These are phyloP conservation scores for Rhizomys pruinosus DNA, from an alignment of 2,113 vertebrate genomes.

Conservation along the genomic window DNA sequence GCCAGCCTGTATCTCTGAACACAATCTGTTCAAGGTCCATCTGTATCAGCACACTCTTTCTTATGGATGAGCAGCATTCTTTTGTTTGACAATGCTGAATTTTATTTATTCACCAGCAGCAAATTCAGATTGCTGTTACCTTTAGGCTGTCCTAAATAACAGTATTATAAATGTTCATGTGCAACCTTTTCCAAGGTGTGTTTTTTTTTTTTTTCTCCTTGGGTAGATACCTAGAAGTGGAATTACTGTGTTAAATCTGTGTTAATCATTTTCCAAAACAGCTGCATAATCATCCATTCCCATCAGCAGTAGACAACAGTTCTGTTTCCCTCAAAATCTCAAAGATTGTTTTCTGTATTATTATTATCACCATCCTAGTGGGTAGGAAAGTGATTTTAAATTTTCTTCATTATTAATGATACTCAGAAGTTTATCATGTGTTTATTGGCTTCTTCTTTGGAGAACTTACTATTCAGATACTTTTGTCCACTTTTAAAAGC, in stretches of 20 bases:
- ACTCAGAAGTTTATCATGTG: background rate
- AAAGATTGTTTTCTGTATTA: background rate
- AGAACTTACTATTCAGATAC: background rate
- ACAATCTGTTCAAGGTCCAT: too few relatives aligned
- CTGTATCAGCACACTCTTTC: too few relatives aligned
- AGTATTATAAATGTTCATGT: background rate
- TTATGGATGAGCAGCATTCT: too few relatives aligned
- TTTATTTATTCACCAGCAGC: too few relatives aligned
- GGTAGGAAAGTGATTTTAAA: background rate
- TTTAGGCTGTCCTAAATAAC: background rate
- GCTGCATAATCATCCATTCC: background rate
- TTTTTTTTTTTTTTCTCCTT: slow-evolving; percentile 6
- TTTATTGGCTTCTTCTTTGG: background rate
- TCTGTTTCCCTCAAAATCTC: background rate
- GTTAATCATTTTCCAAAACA: background rate
- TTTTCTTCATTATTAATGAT: background rate
- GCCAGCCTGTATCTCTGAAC: background rate
- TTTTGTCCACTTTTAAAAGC: background rate
- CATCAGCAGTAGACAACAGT: background rate
- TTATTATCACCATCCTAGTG: background rate
- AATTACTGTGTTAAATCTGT: background rate
- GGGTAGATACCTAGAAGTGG: background rate
- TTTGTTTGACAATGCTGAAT: too few relatives aligned
- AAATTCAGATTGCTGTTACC: background rate
- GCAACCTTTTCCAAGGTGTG: background rate